Percentiles rank a stretch among this genome's conserved stretches.
Evolutionary conservation across 2,797 vertebrate species (phyloP).

Genomic region (Acipenser oxyrinchus): DNA sequence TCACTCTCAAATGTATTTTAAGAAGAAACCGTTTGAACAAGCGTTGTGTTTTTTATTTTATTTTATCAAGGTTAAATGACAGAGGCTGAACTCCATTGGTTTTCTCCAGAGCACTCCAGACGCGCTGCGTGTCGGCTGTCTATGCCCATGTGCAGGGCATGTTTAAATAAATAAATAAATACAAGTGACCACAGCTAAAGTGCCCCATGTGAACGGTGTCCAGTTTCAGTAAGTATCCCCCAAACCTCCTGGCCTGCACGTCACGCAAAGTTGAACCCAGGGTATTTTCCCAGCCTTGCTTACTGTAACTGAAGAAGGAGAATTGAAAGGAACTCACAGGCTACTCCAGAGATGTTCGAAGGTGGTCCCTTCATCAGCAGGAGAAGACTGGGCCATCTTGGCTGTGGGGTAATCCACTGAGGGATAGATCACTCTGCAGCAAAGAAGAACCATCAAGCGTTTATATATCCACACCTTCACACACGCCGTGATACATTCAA

Average conservation of each 20-base stretch:
- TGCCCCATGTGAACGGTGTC: too few species aligned
- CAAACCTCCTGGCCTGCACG: not conserved
- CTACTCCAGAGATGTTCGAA: conserved; percentile 95
- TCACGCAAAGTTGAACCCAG: not conserved
- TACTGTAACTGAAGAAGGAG: not conserved
- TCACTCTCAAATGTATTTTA: too few species aligned
- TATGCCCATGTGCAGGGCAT: not conserved
- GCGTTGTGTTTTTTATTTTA: too few species aligned
- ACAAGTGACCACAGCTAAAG: not conserved
- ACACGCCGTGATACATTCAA: too few species aligned
- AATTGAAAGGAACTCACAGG: conserved; percentile 67
- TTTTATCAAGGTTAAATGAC: too few species aligned
- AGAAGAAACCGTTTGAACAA: too few species aligned
- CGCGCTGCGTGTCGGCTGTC: too few species aligned
- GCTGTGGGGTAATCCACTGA: conserved; percentile 47
- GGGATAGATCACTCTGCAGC: conserved; percentile 67
- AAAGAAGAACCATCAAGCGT: not conserved
- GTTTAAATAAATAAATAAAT: not conserved
- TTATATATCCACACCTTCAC: too few species aligned
- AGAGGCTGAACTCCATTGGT: too few species aligned
- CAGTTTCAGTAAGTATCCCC: not conserved
- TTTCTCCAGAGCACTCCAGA: too few species aligned
- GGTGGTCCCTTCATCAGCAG: conserved; percentile 77
- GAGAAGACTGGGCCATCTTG: conserved; percentile 82
- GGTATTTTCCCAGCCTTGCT: not conserved